Base-by-base conservation (phyloP, 2,797 vertebrate species). In the Gymnoscopelus braueri region DNA sequence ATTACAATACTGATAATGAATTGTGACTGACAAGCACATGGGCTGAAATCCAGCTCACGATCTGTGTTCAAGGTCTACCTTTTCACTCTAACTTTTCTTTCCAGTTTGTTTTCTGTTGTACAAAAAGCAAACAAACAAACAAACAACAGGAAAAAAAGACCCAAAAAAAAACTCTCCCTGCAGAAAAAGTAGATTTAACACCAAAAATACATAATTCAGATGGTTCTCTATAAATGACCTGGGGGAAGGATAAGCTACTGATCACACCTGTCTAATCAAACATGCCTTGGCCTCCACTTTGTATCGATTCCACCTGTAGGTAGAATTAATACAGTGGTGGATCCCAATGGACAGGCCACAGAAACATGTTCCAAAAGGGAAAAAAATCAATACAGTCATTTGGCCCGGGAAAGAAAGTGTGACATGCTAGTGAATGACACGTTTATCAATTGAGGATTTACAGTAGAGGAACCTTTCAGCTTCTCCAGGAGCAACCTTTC, bases 371-470 rank as follows among this genome's bases (percentile, higher is more conserved):
- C 67, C 19, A 19, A 75, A 84, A 66, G 9, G 57, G 66, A 15
- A 7, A 19, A 66, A 81, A 84, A 60, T 87, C 83, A 52, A 84
- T 91, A 86, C 79, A 63, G 39, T 71, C 48, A 76, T 88, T 84
- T 83, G 70, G 72, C 58, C 69, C 67, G 69, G 77, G 60, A 15
- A 14, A 63, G 54, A 73, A 65, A 3, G 68, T 78, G 64, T 71
- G 72, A 84, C 77, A 77, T 75, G 72, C 77, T 77, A 65, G 73
- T 10, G 53, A 82, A 79, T 81, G 71, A 83, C 73, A 77, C 72
- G 67, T 75, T 83, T 84, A 73, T 78, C 71, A 77, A 65, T 2
- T 12, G 13, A 55, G 51, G 56, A 44, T 24, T 49, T 24, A 15
- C 51, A 54, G 26, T 29, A 29, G 59, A 53, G 39, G 23, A n/a